Percentiles rank a stretch among this genome's conserved stretches.
These are phyloP conservation scores for Pseudochaenichthys georgianus DNA, from an alignment of 2,797 vertebrate genomes.

Conservation along the genomic window DNA sequence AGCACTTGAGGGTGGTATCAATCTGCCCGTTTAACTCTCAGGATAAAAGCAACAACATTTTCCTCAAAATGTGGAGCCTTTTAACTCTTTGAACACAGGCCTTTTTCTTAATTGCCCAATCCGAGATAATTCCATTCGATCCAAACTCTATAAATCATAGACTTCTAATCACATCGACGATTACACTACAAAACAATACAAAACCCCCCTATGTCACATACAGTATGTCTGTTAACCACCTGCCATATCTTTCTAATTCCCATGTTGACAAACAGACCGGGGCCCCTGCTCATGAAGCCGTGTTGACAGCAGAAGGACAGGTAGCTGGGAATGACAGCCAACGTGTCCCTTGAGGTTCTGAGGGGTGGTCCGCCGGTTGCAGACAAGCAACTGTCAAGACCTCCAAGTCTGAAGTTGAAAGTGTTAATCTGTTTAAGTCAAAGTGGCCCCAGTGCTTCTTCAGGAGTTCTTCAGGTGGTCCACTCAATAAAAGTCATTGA, in stretches of 20 bases:
- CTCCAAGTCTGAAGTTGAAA: conserved; percentile 13
- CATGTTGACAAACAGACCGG: not conserved
- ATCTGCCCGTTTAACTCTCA: not conserved
- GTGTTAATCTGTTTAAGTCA: conserved; percentile 53
- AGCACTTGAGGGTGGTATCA: no score
- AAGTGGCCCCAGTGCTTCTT: conserved; percentile 37
- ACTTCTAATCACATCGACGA: not conserved
- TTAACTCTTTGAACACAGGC: not conserved
- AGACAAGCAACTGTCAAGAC: conserved; percentile 36
- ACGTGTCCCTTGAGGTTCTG: conserved; percentile 9
- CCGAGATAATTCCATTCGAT: no score
- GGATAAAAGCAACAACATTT: not conserved
- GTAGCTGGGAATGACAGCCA: conserved; percentile 66
- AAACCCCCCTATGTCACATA: not conserved
- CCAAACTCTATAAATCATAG: not conserved
- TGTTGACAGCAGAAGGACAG: conserved; percentile 51
- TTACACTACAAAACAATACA: not conserved
- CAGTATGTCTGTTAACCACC: no score
- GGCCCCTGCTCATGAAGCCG: not conserved
- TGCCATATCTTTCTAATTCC: not conserved
- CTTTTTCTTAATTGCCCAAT: not conserved
- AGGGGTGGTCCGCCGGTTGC: conserved; percentile 27
- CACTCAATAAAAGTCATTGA: conserved; percentile 47
- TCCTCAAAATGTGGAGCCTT: no score
- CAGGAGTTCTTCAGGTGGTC: conserved; percentile 51